Percentiles rank a stretch among this genome's conserved stretches.
These are phyloP conservation scores for Nycticebus coucang DNA, from an alignment of 2,113 vertebrate species.

Conservation along the genomic window DNA sequence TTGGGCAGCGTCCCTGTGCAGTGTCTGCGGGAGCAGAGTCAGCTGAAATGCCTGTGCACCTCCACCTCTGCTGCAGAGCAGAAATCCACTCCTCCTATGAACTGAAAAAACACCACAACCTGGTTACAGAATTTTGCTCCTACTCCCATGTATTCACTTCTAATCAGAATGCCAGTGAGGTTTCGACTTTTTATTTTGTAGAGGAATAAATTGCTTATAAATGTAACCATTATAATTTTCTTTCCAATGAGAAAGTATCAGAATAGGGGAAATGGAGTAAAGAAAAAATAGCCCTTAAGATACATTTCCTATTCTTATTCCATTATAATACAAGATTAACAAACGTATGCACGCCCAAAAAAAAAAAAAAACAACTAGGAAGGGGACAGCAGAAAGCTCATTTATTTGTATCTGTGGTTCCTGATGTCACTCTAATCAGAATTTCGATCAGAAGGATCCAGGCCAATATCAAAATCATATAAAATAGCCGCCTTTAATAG, in stretches of 20 bases:
- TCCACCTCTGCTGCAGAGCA: not conserved
- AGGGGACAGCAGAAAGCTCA: not conserved
- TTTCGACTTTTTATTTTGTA: not conserved
- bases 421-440: slow-evolving; percentile 30
- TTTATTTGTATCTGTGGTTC: slow-evolving; percentile 12
- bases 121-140: not conserved
- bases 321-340: not conserved
- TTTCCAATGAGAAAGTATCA: not conserved
- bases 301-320: not conserved
- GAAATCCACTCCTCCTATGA: not conserved
- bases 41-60: not conserved
- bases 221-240: not conserved
- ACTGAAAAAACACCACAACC: not conserved
- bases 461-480: slow-evolving; percentile 63
- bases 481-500: slow-evolving; percentile 60
- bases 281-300: not conserved
- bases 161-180: not conserved
- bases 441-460: slow-evolving; percentile 53
- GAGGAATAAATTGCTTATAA: not conserved
- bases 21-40: not conserved
- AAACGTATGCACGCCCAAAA: not conserved
- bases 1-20: accelerated
- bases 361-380: not conserved
- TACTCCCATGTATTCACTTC: not conserved
- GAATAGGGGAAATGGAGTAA: not conserved